These are phyloP conservation scores for Stenodera caucasica DNA, from an alignment of 2,888 invertebrate species.

Conservation along the genomic window DNA sequence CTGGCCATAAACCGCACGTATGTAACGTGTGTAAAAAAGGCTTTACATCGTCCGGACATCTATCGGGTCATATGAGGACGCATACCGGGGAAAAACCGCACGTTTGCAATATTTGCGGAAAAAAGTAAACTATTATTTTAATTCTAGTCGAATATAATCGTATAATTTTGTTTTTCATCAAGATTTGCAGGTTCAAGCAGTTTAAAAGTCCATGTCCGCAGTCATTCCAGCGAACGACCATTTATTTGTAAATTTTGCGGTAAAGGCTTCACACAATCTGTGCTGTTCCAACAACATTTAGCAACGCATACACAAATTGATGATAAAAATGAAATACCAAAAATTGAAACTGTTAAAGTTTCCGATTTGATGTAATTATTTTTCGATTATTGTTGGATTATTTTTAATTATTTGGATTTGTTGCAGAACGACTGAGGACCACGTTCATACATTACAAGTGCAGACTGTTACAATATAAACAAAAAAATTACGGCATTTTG, in stretches of 20 bases:
- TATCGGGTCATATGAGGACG: constrained; percentile 54
- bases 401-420: constrained; percentile 11
- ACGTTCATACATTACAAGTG: constrained; percentile 48
- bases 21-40: constrained; percentile 52
- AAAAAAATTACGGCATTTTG: neutral
- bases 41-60: constrained; percentile 53
- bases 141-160: constrained; percentile 5
- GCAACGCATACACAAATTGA: constrained; percentile 38
- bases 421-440: constrained; percentile 44
- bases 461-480: constrained; percentile 34
- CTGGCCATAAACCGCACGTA: constrained; percentile 53
- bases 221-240: constrained; percentile 48
- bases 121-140: constrained; percentile 43
- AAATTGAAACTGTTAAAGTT: constrained; percentile 50
- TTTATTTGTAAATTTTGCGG: constrained; percentile 51
- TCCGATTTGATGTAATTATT: constrained; percentile 49
- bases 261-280: constrained; percentile 46
- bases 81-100: constrained; percentile 55
- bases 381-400: neutral
- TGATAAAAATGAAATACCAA: constrained; percentile 37
- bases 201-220: constrained; percentile 50
- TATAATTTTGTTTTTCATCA: constrained; percentile 21
- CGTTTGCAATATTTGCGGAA: constrained; percentile 51
- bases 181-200: constrained; percentile 53
- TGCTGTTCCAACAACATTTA: constrained; percentile 46